phyloP scores from a whole-genome alignment of 1,140 invertebrate genomes.

The Bombus cullumanus region DNA sequence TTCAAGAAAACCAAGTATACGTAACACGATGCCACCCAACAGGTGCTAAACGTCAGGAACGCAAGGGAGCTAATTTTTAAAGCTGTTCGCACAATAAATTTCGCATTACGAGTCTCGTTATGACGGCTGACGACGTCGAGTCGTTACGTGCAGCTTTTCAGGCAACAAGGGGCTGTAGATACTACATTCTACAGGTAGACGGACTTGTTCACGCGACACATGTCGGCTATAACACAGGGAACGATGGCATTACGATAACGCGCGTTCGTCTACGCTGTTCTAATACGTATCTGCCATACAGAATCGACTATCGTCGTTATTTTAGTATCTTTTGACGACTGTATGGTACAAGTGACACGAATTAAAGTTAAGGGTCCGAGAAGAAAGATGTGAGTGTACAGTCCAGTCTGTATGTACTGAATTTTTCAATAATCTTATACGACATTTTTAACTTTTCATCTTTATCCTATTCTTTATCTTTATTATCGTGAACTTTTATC shows the following conservation, averaged over 20 bases:
- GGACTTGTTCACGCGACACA: conserved; percentile 31
- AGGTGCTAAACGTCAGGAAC: conserved; percentile 12
- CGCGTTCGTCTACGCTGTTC: not conserved
- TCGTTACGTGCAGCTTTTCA: conserved; percentile 22
- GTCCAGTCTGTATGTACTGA: not conserved
- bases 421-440: not conserved
- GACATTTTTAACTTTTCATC: not conserved
- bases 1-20: not conserved
- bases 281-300: conserved; percentile 18
- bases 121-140: conserved; percentile 26
- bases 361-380: not conserved
- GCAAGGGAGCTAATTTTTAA: conserved; percentile 31
- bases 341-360: not conserved
- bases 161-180: conserved; percentile 15
- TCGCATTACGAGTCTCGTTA: conserved; percentile 42
- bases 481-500: too few species aligned
- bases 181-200: conserved; percentile 29
- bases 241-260: conserved; percentile 45
- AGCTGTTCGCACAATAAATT: conserved; percentile 42
- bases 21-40: conserved; percentile 6
- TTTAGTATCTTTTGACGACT: not conserved
- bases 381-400: not conserved
- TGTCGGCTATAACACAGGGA: conserved; percentile 20
- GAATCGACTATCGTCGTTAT: not conserved
- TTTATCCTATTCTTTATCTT: too few species aligned